Evolutionary conservation across 2,113 vertebrate genomes (phyloP).

Genomic region (Plecotus auritus): DNA sequence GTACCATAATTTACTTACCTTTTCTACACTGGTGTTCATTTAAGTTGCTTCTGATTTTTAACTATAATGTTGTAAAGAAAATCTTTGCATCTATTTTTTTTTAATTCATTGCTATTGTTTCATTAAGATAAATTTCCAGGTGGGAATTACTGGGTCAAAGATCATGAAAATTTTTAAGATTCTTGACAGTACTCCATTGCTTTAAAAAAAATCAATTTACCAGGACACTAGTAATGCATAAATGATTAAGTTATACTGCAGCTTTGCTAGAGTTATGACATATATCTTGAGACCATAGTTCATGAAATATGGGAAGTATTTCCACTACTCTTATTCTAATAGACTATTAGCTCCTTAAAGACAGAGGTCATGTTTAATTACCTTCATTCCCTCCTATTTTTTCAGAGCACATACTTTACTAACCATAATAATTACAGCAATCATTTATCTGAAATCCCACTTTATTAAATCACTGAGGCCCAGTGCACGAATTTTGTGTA

Average conservation of each 20-base stretch:
- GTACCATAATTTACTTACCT: neutral
- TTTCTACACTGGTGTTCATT: neutral
- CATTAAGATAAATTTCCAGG: constrained; percentile 14
- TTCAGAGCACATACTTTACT: constrained; percentile 36
- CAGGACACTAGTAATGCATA: neutral
- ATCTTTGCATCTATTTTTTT: neutral
- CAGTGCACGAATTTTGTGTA: too few species aligned
- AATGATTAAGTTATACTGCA: neutral
- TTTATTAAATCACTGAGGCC: neutral
- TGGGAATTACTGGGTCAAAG: neutral
- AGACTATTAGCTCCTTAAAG: neutral
- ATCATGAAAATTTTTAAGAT: constrained; percentile 15
- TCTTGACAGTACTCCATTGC: neutral
- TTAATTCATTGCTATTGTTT: neutral
- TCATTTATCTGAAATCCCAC: constrained; percentile 22
- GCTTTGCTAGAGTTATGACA: neutral
- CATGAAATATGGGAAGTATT: neutral
- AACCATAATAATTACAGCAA: constrained; percentile 1
- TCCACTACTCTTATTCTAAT: neutral
- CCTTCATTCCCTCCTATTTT: neutral
- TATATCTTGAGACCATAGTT: neutral
- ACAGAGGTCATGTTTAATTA: neutral
- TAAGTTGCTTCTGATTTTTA: constrained; percentile 10
- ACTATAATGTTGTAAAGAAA: neutral
- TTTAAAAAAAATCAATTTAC: constrained; percentile 11